phyloP scores from a whole-genome alignment of 2,888 invertebrate species.

The Pyrrhia umbra region DNA sequence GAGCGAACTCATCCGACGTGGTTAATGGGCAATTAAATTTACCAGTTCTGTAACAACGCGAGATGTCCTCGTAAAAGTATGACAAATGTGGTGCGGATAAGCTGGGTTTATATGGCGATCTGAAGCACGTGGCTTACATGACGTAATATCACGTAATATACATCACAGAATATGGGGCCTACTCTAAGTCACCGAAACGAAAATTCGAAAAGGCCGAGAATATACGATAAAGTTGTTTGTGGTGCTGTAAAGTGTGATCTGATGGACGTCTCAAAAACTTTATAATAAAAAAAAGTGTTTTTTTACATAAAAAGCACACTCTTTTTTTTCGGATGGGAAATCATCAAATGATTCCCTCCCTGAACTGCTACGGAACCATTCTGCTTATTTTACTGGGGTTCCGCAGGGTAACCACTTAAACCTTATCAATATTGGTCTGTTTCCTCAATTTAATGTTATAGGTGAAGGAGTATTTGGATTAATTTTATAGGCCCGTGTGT shows the following conservation, averaged over 20 bases:
- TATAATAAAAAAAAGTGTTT: too few relatives aligned
- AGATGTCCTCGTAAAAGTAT: conserved; percentile 51
- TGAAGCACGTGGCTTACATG: conserved; percentile 5
- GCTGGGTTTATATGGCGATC: conserved; percentile 15
- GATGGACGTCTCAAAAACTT: too few relatives aligned
- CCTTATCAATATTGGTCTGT: conserved; percentile 28
- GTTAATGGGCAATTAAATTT: conserved; percentile 52
- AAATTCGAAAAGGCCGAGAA: too few relatives aligned
- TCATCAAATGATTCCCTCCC: too few relatives aligned
- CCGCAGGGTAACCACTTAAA: conserved; percentile 26
- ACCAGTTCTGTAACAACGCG: conserved; percentile 39
- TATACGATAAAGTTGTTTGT: too few relatives aligned
- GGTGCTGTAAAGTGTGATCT: too few relatives aligned
- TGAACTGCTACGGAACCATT: conserved; percentile 28
- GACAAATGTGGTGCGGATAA: conserved; percentile 44
- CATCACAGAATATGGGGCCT: too few relatives aligned
- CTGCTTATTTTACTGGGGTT: conserved; percentile 41
- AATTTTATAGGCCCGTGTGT: not conserved
- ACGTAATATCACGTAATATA: too few relatives aligned
- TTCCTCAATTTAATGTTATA: conserved; percentile 15
- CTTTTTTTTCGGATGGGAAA: too few relatives aligned
- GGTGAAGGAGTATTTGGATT: not conserved
- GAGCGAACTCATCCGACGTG: conserved; percentile 28
- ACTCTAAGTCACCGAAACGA: too few relatives aligned
- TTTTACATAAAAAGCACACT: too few relatives aligned